Evolutionary conservation across 2,797 vertebrate genomes (phyloP).

Genomic region (Etheostoma nigrum): DNA sequence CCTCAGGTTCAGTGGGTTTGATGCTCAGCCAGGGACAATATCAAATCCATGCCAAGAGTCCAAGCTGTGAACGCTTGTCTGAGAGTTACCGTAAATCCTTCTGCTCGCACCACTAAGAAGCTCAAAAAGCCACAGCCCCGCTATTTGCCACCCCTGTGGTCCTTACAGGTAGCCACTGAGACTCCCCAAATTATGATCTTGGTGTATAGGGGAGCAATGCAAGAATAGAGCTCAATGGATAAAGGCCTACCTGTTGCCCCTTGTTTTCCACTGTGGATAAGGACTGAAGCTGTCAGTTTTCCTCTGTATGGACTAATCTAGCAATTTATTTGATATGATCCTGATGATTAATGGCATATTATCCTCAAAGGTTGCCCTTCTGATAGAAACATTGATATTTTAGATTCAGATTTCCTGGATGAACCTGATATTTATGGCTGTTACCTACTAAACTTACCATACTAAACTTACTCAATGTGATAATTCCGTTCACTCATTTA

Average conservation of each 20-base stretch:
- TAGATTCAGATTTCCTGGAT: constrained; percentile 61
- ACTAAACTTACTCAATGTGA: constrained; percentile 37
- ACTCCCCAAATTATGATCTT: constrained; percentile 80
- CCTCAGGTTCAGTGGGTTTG: constrained; percentile 86
- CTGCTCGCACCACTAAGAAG: constrained; percentile 85
- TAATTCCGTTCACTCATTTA: constrained; percentile 7
- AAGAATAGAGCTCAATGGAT: constrained; percentile 81
- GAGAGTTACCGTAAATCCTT: constrained; percentile 90
- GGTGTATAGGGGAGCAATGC: constrained; percentile 75
- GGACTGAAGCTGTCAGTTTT: constrained; percentile 69
- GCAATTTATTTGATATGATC: constrained; percentile 78
- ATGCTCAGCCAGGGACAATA: constrained; percentile 88
- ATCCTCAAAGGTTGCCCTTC: constrained; percentile 52
- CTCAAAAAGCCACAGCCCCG: constrained; percentile 85
- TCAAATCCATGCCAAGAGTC: constrained; percentile 84
- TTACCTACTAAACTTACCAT: constrained; percentile 51
- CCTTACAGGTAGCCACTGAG: constrained; percentile 82
- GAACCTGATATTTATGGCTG: constrained; percentile 57
- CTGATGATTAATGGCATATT: constrained; percentile 80
- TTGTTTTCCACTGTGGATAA: constrained; percentile 75
- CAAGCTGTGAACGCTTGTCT: constrained; percentile 89
- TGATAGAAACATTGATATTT: constrained; percentile 74
- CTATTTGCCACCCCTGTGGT: constrained; percentile 84
- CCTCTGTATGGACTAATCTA: constrained; percentile 76
- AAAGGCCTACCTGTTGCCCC: constrained; percentile 78